Conservation (phyloP, 1,140 invertebrate genomes). For the Centruroides sculpturatus region DNA sequence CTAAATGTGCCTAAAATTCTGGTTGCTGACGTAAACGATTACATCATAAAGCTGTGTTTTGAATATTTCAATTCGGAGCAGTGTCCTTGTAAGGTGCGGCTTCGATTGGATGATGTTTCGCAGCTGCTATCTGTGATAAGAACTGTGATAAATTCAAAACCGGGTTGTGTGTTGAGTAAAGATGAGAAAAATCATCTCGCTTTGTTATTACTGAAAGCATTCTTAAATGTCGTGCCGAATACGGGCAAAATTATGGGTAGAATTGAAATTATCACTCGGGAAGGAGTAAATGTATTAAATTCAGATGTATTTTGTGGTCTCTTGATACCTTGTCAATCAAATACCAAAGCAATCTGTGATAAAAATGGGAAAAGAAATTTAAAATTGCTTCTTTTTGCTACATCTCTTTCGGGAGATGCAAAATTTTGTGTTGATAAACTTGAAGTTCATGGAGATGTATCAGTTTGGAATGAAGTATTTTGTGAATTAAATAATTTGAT, state of each 20-base stretch:
- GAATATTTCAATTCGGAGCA: not conserved
- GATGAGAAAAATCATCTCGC: not conserved
- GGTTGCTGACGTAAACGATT: not conserved
- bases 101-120: not conserved
- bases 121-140: not conserved
- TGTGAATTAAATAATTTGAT: not conserved
- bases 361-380: not conserved
- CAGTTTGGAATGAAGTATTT: not conserved
- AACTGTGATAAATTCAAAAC: slow-evolving; percentile 3
- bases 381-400: slow-evolving; percentile 1
- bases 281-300: not conserved
- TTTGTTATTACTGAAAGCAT: not conserved
- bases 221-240: not conserved
- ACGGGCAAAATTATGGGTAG: not conserved
- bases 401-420: slow-evolving; percentile 4
- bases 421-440: not conserved
- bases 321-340: not conserved
- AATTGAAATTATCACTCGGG: not conserved
- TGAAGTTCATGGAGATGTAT: not conserved
- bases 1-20: not conserved
- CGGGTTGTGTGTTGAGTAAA: not conserved
- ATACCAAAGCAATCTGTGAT: not conserved
- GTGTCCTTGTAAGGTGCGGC: not conserved
- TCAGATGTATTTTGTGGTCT: slow-evolving; percentile 4
- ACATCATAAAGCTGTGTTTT: not conserved